Conservation (phyloP, 2,113 vertebrate genomes). For the Osmerus mordax region DNA sequence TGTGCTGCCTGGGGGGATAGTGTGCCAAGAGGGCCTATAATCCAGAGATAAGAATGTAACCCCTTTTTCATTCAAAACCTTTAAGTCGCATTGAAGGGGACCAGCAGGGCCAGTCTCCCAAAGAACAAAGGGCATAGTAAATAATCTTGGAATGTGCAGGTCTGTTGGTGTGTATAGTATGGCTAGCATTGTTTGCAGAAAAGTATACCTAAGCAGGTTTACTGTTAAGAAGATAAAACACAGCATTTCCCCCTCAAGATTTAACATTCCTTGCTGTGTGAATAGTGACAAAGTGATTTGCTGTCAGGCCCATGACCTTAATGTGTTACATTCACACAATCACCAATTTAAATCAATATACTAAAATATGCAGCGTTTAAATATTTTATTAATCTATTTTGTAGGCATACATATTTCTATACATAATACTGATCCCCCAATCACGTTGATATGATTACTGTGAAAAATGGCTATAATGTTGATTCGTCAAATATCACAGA, state of each 20-base stretch:
- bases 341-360: not conserved
- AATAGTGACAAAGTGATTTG: not conserved
- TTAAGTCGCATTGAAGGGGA: slow-evolving; percentile 25
- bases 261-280: slow-evolving; percentile 2
- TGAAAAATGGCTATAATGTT: not conserved
- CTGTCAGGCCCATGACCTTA: not conserved
- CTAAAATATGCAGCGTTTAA: not conserved
- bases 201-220: slow-evolving; percentile 35
- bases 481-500: slow-evolving; percentile 16
- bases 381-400: slow-evolving; percentile 37
- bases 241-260: not conserved
- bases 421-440: slow-evolving; percentile 25
- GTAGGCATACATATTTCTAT: slow-evolving; percentile 46
- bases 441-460: slow-evolving; percentile 14
- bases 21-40: slow-evolving; percentile 50
- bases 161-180: slow-evolving; percentile 5
- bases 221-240: slow-evolving; percentile 21
- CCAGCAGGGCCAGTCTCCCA: slow-evolving; percentile 19
- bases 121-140: slow-evolving; percentile 38
- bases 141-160: not conserved
- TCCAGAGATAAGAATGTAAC: slow-evolving; percentile 66
- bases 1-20: slow-evolving; percentile 27
- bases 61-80: slow-evolving; percentile 32
- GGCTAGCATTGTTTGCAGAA: slow-evolving; percentile 12
- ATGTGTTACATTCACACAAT: not conserved